Base-by-base conservation (phyloP, 2,888 invertebrate genomes). In the Margaritifera margaritifera region DNA sequence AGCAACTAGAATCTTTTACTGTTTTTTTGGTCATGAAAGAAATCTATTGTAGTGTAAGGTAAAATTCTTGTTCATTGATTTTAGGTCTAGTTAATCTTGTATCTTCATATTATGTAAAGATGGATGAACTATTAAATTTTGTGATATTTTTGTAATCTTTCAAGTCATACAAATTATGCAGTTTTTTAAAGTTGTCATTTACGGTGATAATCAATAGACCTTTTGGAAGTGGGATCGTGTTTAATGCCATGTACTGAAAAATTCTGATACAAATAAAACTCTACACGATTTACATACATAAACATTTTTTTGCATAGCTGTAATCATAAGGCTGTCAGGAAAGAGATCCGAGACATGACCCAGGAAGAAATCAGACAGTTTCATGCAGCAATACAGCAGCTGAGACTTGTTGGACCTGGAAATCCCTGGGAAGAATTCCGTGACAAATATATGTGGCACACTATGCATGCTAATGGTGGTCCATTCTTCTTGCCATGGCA, bases 401-500 rank as follows among this genome's bases (percentile, higher is more conserved):
- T 88, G 4, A 78, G 82, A 15, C 69, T 78, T n/a, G 68, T 72
- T 51, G 82, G 80, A 24, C 79, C 80, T 20, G 77, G 78, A 54
- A 80, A 82, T 55, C 78, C 77, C 24, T 89, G 88, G 88, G 83
- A 86, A 66, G 81, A 82, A 64, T 79, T 87, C 62, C 78, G 87
- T 2, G 82, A 86, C 67, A 68, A 87, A 59, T 88, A 87, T 73
- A 84, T 83, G 78, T 75, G 80, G 24, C 85, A 85, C 76, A 75
- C 84, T 27, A 86, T 87, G 81, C 87, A 87, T 61, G 81, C 86
- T 22, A 82, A 83, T 62, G 85, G 83, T 31, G 79, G 81, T 20
- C 78, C 80, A 0, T 85, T 80, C 71, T 88, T 86, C 75, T 75
- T 89, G 19, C 87, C 88, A 4, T 89, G 88, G 88, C 86, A 88